Percentiles rank a stretch among this genome's conserved stretches.
These are phyloP conservation scores for Xerus inauris DNA, from an alignment of 2,113 vertebrate genomes.

Conservation along the genomic window DNA sequence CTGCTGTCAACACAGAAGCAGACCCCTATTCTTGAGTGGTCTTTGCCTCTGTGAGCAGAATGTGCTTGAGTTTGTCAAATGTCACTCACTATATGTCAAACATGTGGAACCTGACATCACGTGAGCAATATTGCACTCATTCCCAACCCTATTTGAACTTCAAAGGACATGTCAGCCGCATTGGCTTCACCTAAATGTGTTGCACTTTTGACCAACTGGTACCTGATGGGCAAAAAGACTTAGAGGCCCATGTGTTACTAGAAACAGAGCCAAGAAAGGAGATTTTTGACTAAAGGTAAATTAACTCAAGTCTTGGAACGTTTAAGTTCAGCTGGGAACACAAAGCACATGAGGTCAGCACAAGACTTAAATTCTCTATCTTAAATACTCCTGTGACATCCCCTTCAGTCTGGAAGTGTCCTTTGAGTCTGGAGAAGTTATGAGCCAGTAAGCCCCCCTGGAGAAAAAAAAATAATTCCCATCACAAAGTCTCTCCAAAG, in stretches of 20 bases:
- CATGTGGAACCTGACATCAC: slow-evolving; percentile 61
- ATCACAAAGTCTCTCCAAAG: slow-evolving; percentile 18
- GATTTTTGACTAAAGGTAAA: slow-evolving; percentile 72
- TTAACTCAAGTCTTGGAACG: slow-evolving; percentile 71
- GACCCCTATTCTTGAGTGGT: background rate
- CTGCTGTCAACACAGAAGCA: slow-evolving; percentile 23
- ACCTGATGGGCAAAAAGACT: slow-evolving; percentile 57
- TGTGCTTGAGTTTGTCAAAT: slow-evolving; percentile 67
- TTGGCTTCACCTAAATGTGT: slow-evolving; percentile 49
- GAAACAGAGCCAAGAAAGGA: slow-evolving; percentile 64
- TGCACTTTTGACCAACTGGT: slow-evolving; percentile 62
- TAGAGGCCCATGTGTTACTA: slow-evolving; percentile 38
- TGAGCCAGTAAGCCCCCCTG: slow-evolving; percentile 4
- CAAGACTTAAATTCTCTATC: slow-evolving; percentile 69
- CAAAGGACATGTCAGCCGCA: slow-evolving; percentile 59
- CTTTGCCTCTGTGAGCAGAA: slow-evolving; percentile 58
- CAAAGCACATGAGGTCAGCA: slow-evolving; percentile 68
- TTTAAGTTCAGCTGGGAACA: slow-evolving; percentile 70
- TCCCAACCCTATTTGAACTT: slow-evolving; percentile 67
- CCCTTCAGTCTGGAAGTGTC: slow-evolving; percentile 43
- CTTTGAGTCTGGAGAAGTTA: slow-evolving; percentile 38
- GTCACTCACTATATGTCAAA: slow-evolving; percentile 65
- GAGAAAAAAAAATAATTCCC: background rate
- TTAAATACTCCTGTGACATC: slow-evolving; percentile 68
- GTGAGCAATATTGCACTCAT: slow-evolving; percentile 48